Conservation (phyloP, 1,140 invertebrate species). For the Magallana angulata region DNA sequence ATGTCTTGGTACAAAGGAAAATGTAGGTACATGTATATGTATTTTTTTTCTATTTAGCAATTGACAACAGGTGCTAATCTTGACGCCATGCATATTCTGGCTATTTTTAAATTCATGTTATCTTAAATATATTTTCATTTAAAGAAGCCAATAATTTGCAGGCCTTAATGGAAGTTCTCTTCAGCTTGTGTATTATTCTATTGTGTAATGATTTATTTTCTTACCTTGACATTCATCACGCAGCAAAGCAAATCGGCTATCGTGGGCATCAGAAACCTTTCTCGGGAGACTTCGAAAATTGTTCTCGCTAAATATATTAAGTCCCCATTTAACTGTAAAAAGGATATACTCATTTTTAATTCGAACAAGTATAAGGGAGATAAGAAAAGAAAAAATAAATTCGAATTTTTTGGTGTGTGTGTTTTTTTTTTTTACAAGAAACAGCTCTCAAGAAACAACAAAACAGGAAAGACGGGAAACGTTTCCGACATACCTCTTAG, state of each 20-base stretch:
- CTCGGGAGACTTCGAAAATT: constrained; percentile 58
- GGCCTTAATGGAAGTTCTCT: no score
- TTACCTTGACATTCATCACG: constrained; percentile 60
- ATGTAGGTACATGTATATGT: no score
- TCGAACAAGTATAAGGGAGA: neutral
- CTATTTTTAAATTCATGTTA: neutral
- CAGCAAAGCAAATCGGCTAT: constrained; percentile 54
- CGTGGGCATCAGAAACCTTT: constrained; percentile 56
- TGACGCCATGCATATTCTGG: neutral
- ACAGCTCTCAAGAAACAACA: neutral
- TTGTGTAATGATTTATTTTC: neutral
- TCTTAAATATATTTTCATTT: neutral
- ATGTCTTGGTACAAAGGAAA: no score
- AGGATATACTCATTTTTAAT: neutral
- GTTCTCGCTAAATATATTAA: constrained; percentile 56
- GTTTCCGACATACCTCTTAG: neutral
- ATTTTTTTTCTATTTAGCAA: no score
- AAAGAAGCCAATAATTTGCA: no score
- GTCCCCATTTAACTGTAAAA: constrained; percentile 64
- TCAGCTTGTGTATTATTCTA: no score
- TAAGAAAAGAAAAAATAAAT: neutral
- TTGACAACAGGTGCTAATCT: neutral
- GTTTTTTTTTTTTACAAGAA: neutral
- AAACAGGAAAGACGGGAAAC: neutral
- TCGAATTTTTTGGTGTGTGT: neutral